A percentile compares a stretch with the other conserved stretches of the same genome.
Conservation (phyloP, 1,140 invertebrate species). For the Diorhabda carinulata region DNA sequence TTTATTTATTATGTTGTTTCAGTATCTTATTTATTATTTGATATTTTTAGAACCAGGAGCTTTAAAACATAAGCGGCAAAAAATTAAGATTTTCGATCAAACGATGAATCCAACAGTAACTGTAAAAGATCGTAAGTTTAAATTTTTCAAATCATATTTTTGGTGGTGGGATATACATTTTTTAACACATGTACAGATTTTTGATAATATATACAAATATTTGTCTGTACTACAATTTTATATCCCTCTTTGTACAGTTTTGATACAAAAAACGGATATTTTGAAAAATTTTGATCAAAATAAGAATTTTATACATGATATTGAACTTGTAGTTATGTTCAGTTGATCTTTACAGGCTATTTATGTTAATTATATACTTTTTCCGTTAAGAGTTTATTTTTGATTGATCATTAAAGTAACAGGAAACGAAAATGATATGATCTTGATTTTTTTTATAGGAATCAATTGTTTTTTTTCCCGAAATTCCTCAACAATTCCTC, state of each 20-base stretch:
- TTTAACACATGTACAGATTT: not conserved
- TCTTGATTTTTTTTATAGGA: too few species aligned
- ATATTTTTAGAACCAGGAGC: slow-evolving; percentile 48
- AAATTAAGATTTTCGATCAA: slow-evolving; percentile 55
- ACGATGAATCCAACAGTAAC: slow-evolving; percentile 47
- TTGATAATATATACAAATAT: not conserved
- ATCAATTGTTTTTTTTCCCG: too few species aligned
- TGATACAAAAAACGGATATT: too few species aligned
- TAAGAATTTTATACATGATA: too few species aligned
- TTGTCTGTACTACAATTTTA: not conserved
- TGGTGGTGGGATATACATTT: slow-evolving; percentile 32
- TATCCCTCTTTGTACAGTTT: not conserved
- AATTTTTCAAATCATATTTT: slow-evolving; percentile 30
- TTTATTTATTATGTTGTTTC: slow-evolving; percentile 20
- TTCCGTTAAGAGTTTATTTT: too few species aligned
- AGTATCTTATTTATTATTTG: slow-evolving; percentile 39
- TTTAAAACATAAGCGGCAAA: slow-evolving; percentile 58
- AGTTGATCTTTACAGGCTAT: too few species aligned
- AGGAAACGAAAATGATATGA: too few species aligned
- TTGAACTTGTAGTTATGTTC: too few species aligned
- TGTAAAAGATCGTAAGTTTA: slow-evolving; percentile 57
- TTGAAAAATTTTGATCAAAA: too few species aligned
- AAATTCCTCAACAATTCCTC: too few species aligned
- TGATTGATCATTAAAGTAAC: too few species aligned
- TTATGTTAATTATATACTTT: too few species aligned